These are phyloP conservation scores for Eilema griseolum DNA, from an alignment of 2,888 invertebrate species.

Conservation along the genomic window DNA sequence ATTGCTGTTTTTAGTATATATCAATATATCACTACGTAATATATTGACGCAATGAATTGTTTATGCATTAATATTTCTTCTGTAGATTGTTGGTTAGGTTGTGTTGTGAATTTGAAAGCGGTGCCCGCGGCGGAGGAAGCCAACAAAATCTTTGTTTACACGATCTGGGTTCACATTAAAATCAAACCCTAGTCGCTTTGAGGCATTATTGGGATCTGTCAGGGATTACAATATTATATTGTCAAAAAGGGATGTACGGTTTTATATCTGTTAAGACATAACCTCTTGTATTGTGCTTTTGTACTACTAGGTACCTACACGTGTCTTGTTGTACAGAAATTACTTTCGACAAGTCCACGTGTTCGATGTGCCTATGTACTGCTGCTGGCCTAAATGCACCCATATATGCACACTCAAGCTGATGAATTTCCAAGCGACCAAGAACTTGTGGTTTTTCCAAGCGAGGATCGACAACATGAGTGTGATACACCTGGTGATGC, in stretches of 20 bases:
- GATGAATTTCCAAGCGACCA: no score
- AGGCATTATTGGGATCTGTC: slow-evolving; percentile 72
- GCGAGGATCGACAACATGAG: no score
- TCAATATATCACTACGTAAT: not conserved
- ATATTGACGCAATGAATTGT: slow-evolving; percentile 26
- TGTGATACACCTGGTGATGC: no score
- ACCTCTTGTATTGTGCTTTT: not conserved
- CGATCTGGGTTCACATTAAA: slow-evolving; percentile 73
- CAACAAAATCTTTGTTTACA: slow-evolving; percentile 81
- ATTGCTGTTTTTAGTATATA: slow-evolving; percentile 9
- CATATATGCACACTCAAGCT: no score
- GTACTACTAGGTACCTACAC: not conserved
- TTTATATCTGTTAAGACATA: slow-evolving; percentile 27
- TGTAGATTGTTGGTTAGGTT: slow-evolving; percentile 15
- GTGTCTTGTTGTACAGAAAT: not conserved
- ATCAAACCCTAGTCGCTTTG: slow-evolving; percentile 71
- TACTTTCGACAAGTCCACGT: not conserved
- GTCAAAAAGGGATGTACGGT: slow-evolving; percentile 56
- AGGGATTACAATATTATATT: slow-evolving; percentile 63
- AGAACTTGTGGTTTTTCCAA: no score
- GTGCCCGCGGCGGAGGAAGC: slow-evolving; percentile 65
- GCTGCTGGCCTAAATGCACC: not conserved
- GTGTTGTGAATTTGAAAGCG: slow-evolving; percentile 31
- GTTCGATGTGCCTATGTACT: not conserved
- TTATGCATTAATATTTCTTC: not conserved